phyloP scores from a whole-genome alignment of 2,888 invertebrate species.

The Germaria angustata region DNA sequence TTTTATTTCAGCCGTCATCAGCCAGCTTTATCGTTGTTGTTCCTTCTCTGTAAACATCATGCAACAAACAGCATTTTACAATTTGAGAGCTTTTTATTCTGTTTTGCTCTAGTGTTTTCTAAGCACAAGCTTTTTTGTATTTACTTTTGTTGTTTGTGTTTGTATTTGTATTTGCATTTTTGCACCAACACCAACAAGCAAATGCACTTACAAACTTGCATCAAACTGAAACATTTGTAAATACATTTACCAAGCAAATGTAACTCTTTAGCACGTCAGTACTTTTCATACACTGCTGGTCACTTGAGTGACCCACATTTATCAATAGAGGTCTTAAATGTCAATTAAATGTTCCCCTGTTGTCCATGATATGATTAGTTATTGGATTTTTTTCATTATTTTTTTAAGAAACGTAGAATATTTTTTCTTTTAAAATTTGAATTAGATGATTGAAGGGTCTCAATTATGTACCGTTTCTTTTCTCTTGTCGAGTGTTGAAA shows the following conservation, averaged over 20 bases:
- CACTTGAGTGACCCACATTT: constrained; percentile 3
- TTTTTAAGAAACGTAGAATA: no score
- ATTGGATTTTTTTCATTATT: no score
- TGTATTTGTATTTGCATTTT: not conserved
- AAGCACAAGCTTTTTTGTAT: constrained; percentile 34
- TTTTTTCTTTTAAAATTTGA: no score
- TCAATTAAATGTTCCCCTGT: not conserved
- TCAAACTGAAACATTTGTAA: not conserved
- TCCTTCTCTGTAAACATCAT: not conserved
- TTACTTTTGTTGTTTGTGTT: constrained; percentile 1
- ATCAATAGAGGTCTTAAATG: not conserved
- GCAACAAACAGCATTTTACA: constrained; percentile 14
- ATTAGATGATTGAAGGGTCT: no score
- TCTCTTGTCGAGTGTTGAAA: no score
- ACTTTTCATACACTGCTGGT: not conserved
- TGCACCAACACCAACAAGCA: not conserved
- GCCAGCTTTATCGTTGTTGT: not conserved
- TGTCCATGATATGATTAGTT: not conserved
- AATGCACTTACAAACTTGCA: not conserved
- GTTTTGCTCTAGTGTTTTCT: constrained; percentile 27
- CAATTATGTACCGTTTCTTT: no score
- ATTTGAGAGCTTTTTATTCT: constrained; percentile 51
- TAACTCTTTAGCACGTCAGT: not conserved
- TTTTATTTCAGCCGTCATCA: no score
- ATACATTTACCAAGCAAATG: not conserved